Conservation (phyloP, 1,140 invertebrate species). For the Heliconius melpomene region DNA sequence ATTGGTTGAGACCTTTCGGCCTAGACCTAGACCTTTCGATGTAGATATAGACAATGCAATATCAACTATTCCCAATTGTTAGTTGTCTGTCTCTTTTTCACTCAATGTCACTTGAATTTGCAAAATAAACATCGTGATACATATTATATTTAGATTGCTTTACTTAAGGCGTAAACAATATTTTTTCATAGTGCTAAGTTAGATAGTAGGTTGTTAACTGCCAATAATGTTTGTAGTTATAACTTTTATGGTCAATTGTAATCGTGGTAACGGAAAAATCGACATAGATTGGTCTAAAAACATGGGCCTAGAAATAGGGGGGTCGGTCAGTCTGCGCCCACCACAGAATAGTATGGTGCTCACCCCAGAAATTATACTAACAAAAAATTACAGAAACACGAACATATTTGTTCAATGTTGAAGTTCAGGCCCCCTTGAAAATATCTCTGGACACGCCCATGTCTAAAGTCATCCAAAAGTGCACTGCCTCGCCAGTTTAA, state of each 20-base stretch:
- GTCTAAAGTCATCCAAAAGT: neutral
- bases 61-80: too few species aligned
- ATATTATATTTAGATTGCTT: neutral
- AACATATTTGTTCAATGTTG: too few species aligned
- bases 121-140: neutral
- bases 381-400: too few species aligned
- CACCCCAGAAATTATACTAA: too few species aligned
- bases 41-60: too few species aligned
- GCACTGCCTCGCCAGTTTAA: neutral
- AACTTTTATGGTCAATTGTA: conserved; percentile 3
- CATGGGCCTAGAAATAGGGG: too few species aligned
- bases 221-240: conserved; percentile 7
- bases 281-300: neutral
- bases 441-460: neutral
- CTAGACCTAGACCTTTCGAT: too few species aligned
- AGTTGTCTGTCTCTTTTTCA: neutral
- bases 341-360: too few species aligned
- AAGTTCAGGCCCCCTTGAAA: too few species aligned
- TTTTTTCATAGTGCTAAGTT: conserved; percentile 3
- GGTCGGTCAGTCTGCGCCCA: too few species aligned
- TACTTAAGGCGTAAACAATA: neutral
- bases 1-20: too few species aligned
- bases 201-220: conserved; percentile 10
- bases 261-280: neutral
- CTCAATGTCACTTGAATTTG: neutral